Percentiles rank a stretch among this genome's conserved stretches.
Conservation (phyloP, 2,113 vertebrate species). For the Tautogolabrus adspersus region DNA sequence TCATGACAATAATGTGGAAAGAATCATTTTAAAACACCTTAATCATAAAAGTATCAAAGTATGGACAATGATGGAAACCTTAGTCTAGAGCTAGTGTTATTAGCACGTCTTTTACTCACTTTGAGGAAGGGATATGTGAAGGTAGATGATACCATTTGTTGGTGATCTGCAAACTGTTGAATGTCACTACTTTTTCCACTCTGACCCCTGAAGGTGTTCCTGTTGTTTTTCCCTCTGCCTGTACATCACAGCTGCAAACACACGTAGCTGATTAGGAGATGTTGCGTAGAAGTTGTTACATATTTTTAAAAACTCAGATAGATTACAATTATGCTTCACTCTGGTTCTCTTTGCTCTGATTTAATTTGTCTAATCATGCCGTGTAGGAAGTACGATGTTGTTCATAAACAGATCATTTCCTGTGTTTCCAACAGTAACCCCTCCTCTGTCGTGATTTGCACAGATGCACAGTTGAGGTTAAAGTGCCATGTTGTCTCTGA, state of each 20-base stretch:
- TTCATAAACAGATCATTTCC: constrained; percentile 50
- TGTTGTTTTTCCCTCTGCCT: constrained; percentile 22
- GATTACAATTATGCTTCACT: constrained; percentile 17
- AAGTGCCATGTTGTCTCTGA: constrained; percentile 68
- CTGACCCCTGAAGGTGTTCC: constrained; percentile 10
- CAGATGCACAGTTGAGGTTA: constrained; percentile 45
- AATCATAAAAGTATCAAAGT: too few relatives aligned
- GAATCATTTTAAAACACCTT: too few relatives aligned
- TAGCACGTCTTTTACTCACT: not conserved
- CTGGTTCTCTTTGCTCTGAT: constrained; percentile 17
- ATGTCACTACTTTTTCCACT: not conserved
- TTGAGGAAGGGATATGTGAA: not conserved
- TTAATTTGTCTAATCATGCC: constrained; percentile 40
- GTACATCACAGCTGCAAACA: constrained; percentile 7
- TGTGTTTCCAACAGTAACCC: constrained; percentile 37
- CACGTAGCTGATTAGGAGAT: constrained; percentile 23
- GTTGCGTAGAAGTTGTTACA: constrained; percentile 36
- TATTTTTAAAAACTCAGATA: too few relatives aligned
- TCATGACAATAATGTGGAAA: too few relatives aligned
- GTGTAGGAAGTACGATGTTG: constrained; percentile 19
- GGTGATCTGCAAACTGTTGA: too few relatives aligned
- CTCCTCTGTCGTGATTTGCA: constrained; percentile 28
- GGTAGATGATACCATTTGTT: too few relatives aligned
- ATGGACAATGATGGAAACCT: too few relatives aligned
- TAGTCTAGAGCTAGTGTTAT: too few relatives aligned